Base-by-base conservation (phyloP, 2,113 vertebrate species). In the Saccopteryx leptura region DNA sequence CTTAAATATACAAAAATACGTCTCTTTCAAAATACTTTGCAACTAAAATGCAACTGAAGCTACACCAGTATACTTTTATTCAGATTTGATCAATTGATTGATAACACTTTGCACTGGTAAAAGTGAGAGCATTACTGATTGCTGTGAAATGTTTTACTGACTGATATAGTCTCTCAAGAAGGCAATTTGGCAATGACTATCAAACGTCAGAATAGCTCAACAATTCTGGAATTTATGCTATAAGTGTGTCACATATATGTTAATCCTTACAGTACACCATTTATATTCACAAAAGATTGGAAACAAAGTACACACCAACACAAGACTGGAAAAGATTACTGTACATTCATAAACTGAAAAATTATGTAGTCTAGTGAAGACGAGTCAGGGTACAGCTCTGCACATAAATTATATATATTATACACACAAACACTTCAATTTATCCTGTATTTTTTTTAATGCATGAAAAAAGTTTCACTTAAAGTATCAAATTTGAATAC, bases 21-120 rank as follows among this genome's bases (percentile, higher is more conserved):
- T 21, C 18, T 87, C 71, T 74, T 14, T 88, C 61, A 76, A 81
- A 83, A 80, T 8, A 95, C 56, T 83, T 60, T 84, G n/a, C 39
- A 39, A 39, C 39, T 39, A 39, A 88, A 92, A 74, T 75, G n/a
- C 60, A 91, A 82, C 33, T 61, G 93, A 96, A 96, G 31, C 9
- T 91, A 69, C 23, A 66, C n/a, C 26, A 60, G 85, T 50, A 78
- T 48, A 89, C 5, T 80, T 93, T 81, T 65, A 54, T 50, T 24
- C 80, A 90, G 56, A 85, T 84, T 79, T 31, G 19, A 60, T 60
- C 3, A 66, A 90, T 79, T 91, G 19, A 46, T 61, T 48, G 28
- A 3, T 80, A 87, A 91, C 18, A n/a, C 7, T 90, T 87, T 63
- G 28, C 60, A 52, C 56, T 76, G 28, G 23, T 92, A 7, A 72